A percentile compares a stretch with the other conserved stretches of the same genome.
Evolutionary conservation across 2,888 invertebrate species (phyloP).

Genomic region (Cenopis cana): DNA sequence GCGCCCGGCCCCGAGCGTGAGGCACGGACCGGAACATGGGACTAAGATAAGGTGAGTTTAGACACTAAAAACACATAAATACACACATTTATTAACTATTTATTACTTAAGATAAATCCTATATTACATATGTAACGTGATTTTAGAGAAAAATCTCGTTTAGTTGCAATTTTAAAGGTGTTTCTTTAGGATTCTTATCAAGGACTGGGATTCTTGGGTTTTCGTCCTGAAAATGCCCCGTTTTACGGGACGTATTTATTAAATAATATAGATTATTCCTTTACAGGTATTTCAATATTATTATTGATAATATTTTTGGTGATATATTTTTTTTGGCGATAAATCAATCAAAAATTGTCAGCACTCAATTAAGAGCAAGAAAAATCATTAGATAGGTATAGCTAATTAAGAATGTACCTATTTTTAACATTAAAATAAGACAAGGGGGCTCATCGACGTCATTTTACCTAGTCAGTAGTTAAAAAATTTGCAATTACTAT

Average conservation of each 20-base stretch:
- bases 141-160: background rate
- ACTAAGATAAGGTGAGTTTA: conserved; percentile 23
- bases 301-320: too few relatives aligned
- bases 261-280: background rate
- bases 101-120: background rate
- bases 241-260: background rate
- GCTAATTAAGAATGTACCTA: too few relatives aligned
- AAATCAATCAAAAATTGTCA: too few relatives aligned
- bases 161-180: background rate
- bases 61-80: background rate
- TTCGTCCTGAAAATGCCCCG: background rate
- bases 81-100: background rate
- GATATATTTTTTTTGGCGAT: too few relatives aligned
- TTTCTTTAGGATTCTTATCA: background rate
- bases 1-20: conserved; percentile 23
- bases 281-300: too few relatives aligned
- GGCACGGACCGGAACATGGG: background rate
- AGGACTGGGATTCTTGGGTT: background rate
- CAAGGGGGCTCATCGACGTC: too few relatives aligned
- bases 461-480: too few relatives aligned
- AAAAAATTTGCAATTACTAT: too few relatives aligned
- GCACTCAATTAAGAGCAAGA: too few relatives aligned
- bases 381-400: too few relatives aligned
- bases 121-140: background rate
- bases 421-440: too few relatives aligned